These are phyloP conservation scores for Schizotus pectinicornis DNA, from an alignment of 2,888 invertebrate species.

Conservation along the genomic window DNA sequence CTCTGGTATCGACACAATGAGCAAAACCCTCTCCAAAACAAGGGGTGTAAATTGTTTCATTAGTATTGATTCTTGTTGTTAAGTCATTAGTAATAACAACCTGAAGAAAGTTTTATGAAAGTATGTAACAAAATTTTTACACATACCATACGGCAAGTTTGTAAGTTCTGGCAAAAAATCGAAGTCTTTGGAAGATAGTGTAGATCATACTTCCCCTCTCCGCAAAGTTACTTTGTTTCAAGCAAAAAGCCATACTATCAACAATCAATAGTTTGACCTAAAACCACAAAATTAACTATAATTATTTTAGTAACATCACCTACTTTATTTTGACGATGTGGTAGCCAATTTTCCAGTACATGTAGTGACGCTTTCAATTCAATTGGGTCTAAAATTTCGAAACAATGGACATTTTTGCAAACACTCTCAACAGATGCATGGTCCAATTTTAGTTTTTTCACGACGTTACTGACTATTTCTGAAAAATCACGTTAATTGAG, in stretches of 20 bases:
- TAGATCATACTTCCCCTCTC: conserved; percentile 8
- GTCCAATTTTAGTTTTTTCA: background rate
- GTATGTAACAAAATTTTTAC: background rate
- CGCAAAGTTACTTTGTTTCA: conserved; percentile 2
- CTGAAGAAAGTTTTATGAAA: conserved; percentile 5
- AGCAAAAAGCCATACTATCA: conserved; percentile 14
- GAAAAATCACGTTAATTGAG: background rate
- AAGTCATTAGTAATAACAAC: conserved; percentile 19
- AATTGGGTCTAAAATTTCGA: conserved; percentile 3
- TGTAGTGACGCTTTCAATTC: conserved; percentile 8
- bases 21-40: conserved; percentile 16
- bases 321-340: background rate
- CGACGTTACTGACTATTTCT: background rate
- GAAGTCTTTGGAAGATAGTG: conserved; percentile 9
- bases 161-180: conserved; percentile 6
- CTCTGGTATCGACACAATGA: conserved; percentile 13
- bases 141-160: conserved; percentile 6
- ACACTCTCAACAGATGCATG: background rate
- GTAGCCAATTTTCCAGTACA: conserved; percentile 7
- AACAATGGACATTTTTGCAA: background rate
- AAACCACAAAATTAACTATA: background rate
- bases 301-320: background rate
- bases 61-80: conserved; percentile 9
- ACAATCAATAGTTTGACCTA: conserved; percentile 12
- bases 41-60: background rate